Evolutionary conservation across 1,140 invertebrate species (phyloP), one percentile per base, ranked within the genome.

Genomic region (Drosophila ohnishii): DNA sequence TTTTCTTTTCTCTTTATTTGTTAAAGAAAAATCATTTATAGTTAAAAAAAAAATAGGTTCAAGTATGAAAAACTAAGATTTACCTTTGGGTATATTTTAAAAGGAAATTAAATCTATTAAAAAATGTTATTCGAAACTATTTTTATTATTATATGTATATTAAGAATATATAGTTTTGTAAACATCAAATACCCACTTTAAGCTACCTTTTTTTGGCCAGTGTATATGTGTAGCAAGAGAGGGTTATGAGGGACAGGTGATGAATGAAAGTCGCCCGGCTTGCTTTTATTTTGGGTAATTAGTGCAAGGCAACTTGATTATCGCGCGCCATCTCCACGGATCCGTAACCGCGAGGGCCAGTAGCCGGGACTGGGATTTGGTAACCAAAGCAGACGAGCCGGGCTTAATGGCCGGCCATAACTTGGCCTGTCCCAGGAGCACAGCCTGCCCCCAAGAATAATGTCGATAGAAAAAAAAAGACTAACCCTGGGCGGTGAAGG

Each of bases 261-360:
- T 56, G 64, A 81, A 83, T 84, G 78, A 65, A 67, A 83, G 74
- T 83, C 65, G 58, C 67, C 65, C 60, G 34, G 60, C 75, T 63
- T 30, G 48, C 50, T 82, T 75, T 64, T 79, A 73, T 87, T 87
- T 87, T 86, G 53, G 72, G 83, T 86, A 86, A 86, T 86, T 86
- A 86, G 75, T 79, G n/a, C 53, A 66, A 70, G 67, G 71, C 75
- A 87, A 86, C 79, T 86, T 86, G 83, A 86, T 86, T 86, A 86
- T 87, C 66, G 56, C 66, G 56, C 56, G 32, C 50, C 62, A 67
- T 79, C 62, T 64, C 59, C 63, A 35, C 40, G 45, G 37, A 44
- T 35, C 32, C 64, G 34, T 53, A 37, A 10, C 32, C 51, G 11
- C 25, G 25, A 28, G 14, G 14, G 30, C 8, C 61, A n/a, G 34